Evolutionary conservation across 1,140 invertebrate genomes (phyloP).

Genomic region (Lethrus apterus): DNA sequence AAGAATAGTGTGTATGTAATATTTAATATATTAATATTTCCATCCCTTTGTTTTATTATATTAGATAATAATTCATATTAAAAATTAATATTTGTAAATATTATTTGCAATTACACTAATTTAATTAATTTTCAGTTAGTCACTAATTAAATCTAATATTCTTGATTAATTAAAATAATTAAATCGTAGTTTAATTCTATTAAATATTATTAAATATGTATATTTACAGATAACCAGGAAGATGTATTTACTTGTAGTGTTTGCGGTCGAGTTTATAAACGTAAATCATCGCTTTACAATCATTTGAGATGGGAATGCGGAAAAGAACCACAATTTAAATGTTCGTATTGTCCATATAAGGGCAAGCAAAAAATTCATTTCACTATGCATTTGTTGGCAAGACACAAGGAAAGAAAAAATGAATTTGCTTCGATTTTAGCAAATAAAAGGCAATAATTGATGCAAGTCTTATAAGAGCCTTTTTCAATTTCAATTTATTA

Average conservation of each 20-base stretch:
- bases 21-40: no score
- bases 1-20: no score
- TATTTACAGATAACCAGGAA: conserved; percentile 1
- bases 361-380: conserved; percentile 34
- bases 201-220: neutral
- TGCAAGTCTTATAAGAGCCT: neutral
- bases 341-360: conserved; percentile 44
- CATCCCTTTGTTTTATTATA: no score
- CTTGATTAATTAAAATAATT: neutral
- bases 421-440: conserved; percentile 14
- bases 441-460: conserved; percentile 5
- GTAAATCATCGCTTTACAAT: conserved; percentile 44
- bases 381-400: conserved; percentile 30
- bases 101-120: neutral
- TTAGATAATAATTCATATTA: no score
- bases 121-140: no score
- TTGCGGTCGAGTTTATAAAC: conserved; percentile 32
- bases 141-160: no score
- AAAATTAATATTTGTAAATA: neutral
- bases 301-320: conserved; percentile 51
- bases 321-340: conserved; percentile 50
- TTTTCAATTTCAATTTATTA: neutral
- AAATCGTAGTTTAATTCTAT: neutral
- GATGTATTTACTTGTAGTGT: conserved; percentile 6
- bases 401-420: conserved; percentile 34